Percentiles rank a stretch among this genome's conserved stretches.
These are phyloP conservation scores for Poecilia velifera DNA, from an alignment of 2,797 vertebrate genomes.

Conservation along the genomic window DNA sequence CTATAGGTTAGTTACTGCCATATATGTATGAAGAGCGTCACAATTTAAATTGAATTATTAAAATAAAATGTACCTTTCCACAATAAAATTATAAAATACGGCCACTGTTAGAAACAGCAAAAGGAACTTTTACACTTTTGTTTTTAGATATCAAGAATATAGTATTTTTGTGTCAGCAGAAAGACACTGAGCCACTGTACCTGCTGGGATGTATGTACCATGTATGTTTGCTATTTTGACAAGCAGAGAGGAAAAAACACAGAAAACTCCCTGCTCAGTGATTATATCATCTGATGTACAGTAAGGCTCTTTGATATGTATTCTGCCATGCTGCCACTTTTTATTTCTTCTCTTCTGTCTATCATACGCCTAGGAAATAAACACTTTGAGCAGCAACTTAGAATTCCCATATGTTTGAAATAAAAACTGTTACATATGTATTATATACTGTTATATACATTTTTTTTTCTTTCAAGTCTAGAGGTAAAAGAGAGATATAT, in stretches of 20 bases:
- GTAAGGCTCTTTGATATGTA: conserved; percentile 19
- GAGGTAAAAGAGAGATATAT: background rate
- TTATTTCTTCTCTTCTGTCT: conserved; percentile 13
- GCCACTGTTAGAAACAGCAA: background rate
- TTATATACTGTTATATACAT: too few relatives aligned
- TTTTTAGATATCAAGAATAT: conserved; percentile 3
- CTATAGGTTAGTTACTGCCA: background rate
- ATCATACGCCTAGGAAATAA: conserved; percentile 6
- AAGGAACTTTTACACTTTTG: background rate
- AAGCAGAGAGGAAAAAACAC: conserved; percentile 18
- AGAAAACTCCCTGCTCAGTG: conserved; percentile 34
- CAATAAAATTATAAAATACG: background rate
- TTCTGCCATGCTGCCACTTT: conserved; percentile 18
- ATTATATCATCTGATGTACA: conserved; percentile 33
- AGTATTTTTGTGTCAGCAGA: conserved; percentile 16
- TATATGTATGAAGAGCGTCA: background rate
- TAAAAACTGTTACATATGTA: background rate
- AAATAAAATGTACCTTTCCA: too few relatives aligned
- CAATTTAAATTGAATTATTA: background rate
- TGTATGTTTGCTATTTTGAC: conserved; percentile 49
- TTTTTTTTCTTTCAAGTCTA: background rate
- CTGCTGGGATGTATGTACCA: conserved; percentile 14
- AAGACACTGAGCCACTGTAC: conserved; percentile 25
- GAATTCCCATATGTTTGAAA: background rate
- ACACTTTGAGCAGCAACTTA: conserved; percentile 9